Conservation (phyloP, 2,888 invertebrate genomes). For the Branchinecta sandiegonensis region DNA sequence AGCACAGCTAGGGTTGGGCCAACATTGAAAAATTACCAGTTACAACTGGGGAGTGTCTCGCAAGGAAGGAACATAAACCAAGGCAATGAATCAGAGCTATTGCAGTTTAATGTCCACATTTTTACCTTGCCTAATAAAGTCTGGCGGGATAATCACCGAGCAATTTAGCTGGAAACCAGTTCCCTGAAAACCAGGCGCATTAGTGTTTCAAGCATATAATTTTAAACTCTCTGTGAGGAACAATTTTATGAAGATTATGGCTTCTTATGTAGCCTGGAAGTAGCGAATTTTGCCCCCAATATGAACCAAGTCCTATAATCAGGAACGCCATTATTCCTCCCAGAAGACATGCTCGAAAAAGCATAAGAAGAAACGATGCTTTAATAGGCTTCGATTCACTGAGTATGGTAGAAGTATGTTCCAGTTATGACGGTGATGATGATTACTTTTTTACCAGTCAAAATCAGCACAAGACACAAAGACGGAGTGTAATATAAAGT, state of each 20-base stretch:
- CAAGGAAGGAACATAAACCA: background rate
- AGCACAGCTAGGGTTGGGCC: too few relatives aligned
- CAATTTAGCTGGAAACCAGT: background rate
- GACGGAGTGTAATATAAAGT: too few relatives aligned
- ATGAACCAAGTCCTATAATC: background rate
- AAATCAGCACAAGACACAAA: too few relatives aligned
- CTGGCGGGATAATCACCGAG: background rate
- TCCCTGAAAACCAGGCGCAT: background rate
- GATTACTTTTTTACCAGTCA: too few relatives aligned
- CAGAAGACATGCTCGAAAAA: too few relatives aligned
- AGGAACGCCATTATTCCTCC: background rate
- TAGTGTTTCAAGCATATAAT: background rate
- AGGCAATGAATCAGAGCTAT: background rate
- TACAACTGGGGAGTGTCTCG: background rate
- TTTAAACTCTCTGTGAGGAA: background rate
- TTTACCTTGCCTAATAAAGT: constrained; percentile 4
- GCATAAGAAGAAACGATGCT: too few relatives aligned
- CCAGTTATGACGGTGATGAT: too few relatives aligned
- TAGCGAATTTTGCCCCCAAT: background rate
- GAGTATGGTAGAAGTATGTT: too few relatives aligned
- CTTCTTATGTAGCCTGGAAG: constrained; percentile 2
- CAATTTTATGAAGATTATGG: constrained; percentile 12
- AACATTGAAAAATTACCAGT: background rate
- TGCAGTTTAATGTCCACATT: background rate
- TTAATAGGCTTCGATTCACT: too few relatives aligned